Base-by-base conservation (phyloP, 2,888 invertebrate genomes). In the Drosophila limbata region DNA sequence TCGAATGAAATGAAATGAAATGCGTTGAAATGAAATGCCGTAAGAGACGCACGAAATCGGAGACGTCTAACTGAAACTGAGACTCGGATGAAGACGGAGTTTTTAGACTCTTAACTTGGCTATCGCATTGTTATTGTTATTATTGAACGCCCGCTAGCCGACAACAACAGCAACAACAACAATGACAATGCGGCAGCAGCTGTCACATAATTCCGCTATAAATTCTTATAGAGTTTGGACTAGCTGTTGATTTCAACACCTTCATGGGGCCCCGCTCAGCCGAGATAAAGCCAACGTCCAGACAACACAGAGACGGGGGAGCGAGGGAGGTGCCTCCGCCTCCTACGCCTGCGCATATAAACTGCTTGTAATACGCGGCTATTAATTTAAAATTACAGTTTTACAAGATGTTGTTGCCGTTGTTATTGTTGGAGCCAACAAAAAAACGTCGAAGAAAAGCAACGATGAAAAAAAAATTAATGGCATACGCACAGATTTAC, bases 161-260 rank as follows among this genome's bases (percentile, higher is more conserved):
- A 48, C 65, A 68, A 48, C 62, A 53, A 50, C 59, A 59, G 52
- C 68, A 73, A 64, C 61, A 68, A 33, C 61, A 70, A 45, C 55
- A 69, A 48, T 60, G 35, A 31, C 45, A 15, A 47, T 63, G 60
- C 86, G 71, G 87, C 89, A 87, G 84, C 84, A 78, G 73, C 82
- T 84, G 86, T 87, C 91, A 88, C 84, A 90, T 89, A 89, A 90
- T 85, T 90, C 89, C 87, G 77, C 84, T 86, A 87, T 86, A 90
- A 90, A 86, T 88, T 90, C 85, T 84, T 81, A 86, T 84, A 79
- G 79, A 89, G 82, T 80, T 86, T 72, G 79, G 81, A 73, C 84
- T 85, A 88, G 91, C 85, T 89, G 84, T 78, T 83, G 82, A 84
- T 87, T 90, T 91, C 90, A 90, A 90, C 91, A 90, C 89, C 89